Evolutionary conservation across 2,113 vertebrate species (phyloP).

Genomic region (Phrynosoma platyrhinos): DNA sequence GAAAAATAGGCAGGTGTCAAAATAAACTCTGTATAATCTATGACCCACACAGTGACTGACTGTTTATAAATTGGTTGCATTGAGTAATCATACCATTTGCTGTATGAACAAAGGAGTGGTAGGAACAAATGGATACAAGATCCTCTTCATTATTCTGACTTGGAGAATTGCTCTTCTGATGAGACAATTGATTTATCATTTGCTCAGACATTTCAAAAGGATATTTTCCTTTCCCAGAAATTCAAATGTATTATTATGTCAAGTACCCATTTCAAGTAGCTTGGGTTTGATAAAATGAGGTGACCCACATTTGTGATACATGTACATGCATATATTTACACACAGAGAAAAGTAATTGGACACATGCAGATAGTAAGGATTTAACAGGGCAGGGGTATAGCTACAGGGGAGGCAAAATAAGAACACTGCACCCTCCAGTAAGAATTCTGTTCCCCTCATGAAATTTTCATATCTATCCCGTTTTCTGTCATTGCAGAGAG

Average conservation of each 20-base stretch:
- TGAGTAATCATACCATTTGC: constrained; percentile 71
- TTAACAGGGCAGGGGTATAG: not conserved
- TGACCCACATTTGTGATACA: not conserved
- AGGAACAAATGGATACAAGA: constrained; percentile 53
- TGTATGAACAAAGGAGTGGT: constrained; percentile 53
- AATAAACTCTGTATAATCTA: constrained; percentile 70
- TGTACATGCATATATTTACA: not conserved
- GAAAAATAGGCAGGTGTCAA: constrained; percentile 61
- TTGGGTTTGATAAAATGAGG: constrained; percentile 30
- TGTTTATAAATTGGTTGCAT: constrained; percentile 66
- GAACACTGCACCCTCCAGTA: too few species aligned
- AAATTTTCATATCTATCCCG: too few species aligned
- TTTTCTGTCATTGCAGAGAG: too few species aligned
- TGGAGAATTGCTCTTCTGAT: constrained; percentile 62
- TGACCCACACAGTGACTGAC: constrained; percentile 66
- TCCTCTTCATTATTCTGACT: constrained; percentile 69
- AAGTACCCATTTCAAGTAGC: not conserved
- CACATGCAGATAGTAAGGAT: not conserved
- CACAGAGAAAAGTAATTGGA: not conserved
- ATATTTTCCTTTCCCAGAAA: constrained; percentile 40
- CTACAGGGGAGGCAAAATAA: too few species aligned
- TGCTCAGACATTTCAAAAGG: constrained; percentile 59
- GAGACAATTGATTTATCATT: constrained; percentile 64
- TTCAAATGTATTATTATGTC: constrained; percentile 12
- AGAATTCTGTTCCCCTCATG: too few species aligned